These are phyloP conservation scores for Ephestia elutella DNA, from an alignment of 1,140 invertebrate genomes.

Conservation along the genomic window DNA sequence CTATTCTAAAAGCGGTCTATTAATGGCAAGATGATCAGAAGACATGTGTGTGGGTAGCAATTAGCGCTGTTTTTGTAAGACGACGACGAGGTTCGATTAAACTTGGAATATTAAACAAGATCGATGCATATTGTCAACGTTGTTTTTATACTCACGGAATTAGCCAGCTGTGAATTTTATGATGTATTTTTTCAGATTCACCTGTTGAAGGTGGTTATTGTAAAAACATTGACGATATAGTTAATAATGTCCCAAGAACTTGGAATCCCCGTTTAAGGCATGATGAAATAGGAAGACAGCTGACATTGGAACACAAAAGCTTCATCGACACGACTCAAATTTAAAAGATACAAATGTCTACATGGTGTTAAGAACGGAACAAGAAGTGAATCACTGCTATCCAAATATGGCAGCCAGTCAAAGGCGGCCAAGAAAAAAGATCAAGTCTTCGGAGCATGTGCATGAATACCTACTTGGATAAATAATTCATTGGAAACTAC, in stretches of 20 bases:
- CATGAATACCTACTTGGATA: conserved; percentile 20
- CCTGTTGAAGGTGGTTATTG: background rate
- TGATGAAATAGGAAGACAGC: background rate
- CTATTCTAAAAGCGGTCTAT: background rate
- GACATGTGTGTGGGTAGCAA: background rate
- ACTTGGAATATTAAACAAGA: background rate
- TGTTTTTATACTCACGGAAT: background rate
- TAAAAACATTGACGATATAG: background rate
- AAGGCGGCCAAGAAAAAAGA: conserved; percentile 32
- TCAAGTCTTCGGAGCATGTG: conserved; percentile 23
- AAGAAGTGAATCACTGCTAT: conserved; percentile 39
- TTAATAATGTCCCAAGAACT: background rate
- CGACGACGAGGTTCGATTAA: background rate
- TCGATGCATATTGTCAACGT: background rate
- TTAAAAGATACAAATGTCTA: background rate
- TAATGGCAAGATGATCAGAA: conserved; percentile 1
- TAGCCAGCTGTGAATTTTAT: background rate
- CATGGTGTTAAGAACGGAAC: conserved; percentile 18
- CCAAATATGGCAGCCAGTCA: conserved; percentile 37
- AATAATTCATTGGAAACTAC: conserved; percentile 41
- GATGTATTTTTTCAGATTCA: background rate
- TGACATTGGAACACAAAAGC: conserved; percentile 8
- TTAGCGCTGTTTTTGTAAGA: background rate
- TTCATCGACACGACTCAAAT: background rate
- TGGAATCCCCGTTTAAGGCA: background rate